Base-by-base conservation (phyloP, 1,140 invertebrate genomes). In the Drosophila ironensis region DNA sequence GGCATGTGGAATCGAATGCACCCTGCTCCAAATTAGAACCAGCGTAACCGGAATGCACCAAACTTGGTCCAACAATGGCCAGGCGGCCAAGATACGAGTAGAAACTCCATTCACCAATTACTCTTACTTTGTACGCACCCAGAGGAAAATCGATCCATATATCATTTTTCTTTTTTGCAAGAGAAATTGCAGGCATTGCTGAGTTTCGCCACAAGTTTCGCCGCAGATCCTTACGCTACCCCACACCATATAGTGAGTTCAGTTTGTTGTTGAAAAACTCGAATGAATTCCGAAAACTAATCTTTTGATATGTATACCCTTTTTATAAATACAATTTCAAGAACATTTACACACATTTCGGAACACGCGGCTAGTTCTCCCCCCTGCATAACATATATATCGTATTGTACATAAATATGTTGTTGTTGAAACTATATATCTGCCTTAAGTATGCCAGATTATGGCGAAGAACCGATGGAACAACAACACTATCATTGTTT, bases 341-440 rank as follows among this genome's bases (percentile, higher is more conserved):
- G 59, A 40, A 63, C 17, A 16, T 47, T 47, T 63, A 61, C 54
- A 61, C 54, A 61, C 38, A 37, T 63, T 46, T 61, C 20, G 14
- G 46, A 12, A 27, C 28, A 46, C 54, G 24, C 17, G n/a, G 14
- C 14, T 16, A 35, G 53, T 61, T 45, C 35, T 59, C 19, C n/a
- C n/a, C n/a, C n/a, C n/a, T n/a, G n/a, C n/a, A n/a, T n/a, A n/a
- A n/a, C n/a, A n/a, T 1, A 16, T 61, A 30, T 35, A 27, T 0
- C 20, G 60, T 45, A 53, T 53, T 20, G 53, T 17, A 57, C 12
- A 40, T 27, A 17, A 2, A 12, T n/a, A n/a, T n/a, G n/a, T n/a
- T 33, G 14, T 14, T 12, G 7, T 14, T 12, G 11, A 33, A 33
- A 33, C 30, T 42, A 54, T 38, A 27, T 27, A 51, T 47, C 22